Evolutionary conservation across 2,888 invertebrate species (phyloP).

Genomic region (Meandrusa payeni): DNA sequence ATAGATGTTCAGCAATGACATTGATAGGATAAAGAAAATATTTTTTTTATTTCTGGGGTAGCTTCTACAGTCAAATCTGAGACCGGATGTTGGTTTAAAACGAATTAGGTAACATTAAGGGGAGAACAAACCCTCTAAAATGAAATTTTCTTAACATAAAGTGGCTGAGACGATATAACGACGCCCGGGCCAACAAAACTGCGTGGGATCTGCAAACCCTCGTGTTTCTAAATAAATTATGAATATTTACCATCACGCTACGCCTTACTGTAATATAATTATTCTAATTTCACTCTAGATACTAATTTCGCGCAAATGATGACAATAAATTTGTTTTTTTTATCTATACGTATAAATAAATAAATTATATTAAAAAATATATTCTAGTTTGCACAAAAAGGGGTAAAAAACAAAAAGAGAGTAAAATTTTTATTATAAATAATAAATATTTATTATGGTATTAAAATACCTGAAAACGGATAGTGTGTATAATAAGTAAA

Average conservation of each 20-base stretch:
- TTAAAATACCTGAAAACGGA: no score
- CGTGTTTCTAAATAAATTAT: conserved; percentile 74
- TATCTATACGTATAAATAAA: no score
- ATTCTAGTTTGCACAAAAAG: no score
- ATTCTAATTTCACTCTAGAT: conserved; percentile 69
- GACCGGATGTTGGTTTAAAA: conserved; percentile 43
- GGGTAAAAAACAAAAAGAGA: no score
- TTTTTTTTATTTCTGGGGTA: not conserved
- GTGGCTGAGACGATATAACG: conserved; percentile 58
- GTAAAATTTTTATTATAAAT: no score
- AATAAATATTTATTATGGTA: no score
- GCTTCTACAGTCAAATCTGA: conserved; percentile 32
- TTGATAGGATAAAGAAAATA: no score
- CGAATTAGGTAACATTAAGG: conserved; percentile 56
- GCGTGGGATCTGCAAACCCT: conserved; percentile 52
- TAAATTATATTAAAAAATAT: no score
- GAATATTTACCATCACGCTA: conserved; percentile 71
- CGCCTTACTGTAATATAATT: conserved; percentile 68
- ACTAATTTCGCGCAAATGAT: conserved; percentile 64
- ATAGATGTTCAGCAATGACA: no score
- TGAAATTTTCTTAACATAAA: conserved; percentile 66
- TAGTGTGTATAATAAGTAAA: no score
- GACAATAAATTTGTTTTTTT: conserved; percentile 34
- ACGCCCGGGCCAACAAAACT: conserved; percentile 49
- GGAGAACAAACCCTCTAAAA: conserved; percentile 59